These are phyloP conservation scores for Tichodroma muraria DNA, from an alignment of 2,113 vertebrate genomes.

Conservation along the genomic window DNA sequence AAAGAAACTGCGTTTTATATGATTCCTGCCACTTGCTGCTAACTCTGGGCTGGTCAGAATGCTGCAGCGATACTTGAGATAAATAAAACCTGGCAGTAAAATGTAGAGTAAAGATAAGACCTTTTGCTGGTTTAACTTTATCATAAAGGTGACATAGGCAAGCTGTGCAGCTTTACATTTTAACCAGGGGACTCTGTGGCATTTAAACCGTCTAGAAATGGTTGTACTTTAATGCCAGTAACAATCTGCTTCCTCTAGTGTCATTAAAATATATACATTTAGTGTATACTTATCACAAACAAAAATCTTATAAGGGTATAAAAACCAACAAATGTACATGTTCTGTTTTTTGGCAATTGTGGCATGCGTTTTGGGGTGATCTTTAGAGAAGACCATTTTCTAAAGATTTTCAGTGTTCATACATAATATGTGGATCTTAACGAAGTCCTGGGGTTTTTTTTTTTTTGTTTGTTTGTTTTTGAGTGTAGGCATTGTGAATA, in stretches of 20 bases:
- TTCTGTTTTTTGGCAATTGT: constrained; percentile 76
- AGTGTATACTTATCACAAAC: constrained; percentile 84
- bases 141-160: constrained; percentile 85
- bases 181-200: constrained; percentile 99
- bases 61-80: constrained; percentile 96
- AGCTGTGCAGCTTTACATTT: constrained; percentile 98
- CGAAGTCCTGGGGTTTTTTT: constrained; percentile 62
- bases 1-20: constrained; percentile 81
- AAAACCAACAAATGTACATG: constrained; percentile 71
- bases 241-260: constrained; percentile 88
- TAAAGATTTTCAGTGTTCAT: constrained; percentile 76
- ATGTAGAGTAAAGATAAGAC: constrained; percentile 80
- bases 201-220: constrained; percentile 96
- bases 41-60: constrained; percentile 96
- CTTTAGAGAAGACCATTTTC: constrained; percentile 69
- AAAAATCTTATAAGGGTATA: constrained; percentile 74
- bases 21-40: constrained; percentile 99
- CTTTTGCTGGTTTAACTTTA: constrained; percentile 79
- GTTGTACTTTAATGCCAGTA: constrained; percentile 98
- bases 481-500: constrained; percentile 77
- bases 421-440: constrained; percentile 75
- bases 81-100: constrained; percentile 84
- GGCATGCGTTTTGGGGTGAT: constrained; percentile 75
- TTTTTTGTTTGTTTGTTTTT: constrained; percentile 50
- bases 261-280: constrained; percentile 84